Evolutionary conservation across 2,797 vertebrate species (phyloP), one percentile per base, ranked within the genome.

Genomic region (Uromys caudimaculatus): DNA sequence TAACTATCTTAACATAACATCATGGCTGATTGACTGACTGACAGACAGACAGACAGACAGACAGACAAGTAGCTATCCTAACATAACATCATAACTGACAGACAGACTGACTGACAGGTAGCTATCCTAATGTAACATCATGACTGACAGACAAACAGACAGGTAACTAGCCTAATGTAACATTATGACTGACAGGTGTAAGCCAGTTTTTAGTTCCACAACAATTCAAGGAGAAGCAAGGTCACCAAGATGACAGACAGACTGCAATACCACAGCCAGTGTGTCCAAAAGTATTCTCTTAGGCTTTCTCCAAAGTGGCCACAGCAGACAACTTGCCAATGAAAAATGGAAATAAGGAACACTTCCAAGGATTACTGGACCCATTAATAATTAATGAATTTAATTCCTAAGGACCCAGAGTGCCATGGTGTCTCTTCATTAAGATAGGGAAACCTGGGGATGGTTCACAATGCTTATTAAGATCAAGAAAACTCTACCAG

Each of bases 161-260:
- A 90, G 17, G 82, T 56, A 52, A n/a, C 75, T 78, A 27, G 47
- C 38, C 56, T 60, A 60, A 93, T 35, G 44, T 69, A 85, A 81
- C 47, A n/a, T 91, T 78, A 23, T 12, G 41, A 69, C 52, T 17
- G 1, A 29, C n/a, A 62, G 38, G 52, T n/a, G 41, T 50, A n/a
- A 64, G 29, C 64, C 62, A 76, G 83, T 60, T 92, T 58, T 96
- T 16, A 19, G 47, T 73, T 84, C 52, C 44, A 85, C 79, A 76
- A 95, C 17, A 16, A 54, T 50, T 93, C 47, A 93, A 87, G n/a
- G 69, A 77, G 19, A 96, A 83, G 35, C 56, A 86, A 94, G 2
- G 3, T n/a, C 14, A 27, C 38, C 77, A 60, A 38, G 35, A 69
- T 32, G 56, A 62, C 89, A 69, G 38, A 69, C 16, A 69, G 38